Evolutionary conservation across 2,113 vertebrate species (phyloP), one percentile per base, ranked within the genome.

Genomic region (Cheirogaleus medius): DNA sequence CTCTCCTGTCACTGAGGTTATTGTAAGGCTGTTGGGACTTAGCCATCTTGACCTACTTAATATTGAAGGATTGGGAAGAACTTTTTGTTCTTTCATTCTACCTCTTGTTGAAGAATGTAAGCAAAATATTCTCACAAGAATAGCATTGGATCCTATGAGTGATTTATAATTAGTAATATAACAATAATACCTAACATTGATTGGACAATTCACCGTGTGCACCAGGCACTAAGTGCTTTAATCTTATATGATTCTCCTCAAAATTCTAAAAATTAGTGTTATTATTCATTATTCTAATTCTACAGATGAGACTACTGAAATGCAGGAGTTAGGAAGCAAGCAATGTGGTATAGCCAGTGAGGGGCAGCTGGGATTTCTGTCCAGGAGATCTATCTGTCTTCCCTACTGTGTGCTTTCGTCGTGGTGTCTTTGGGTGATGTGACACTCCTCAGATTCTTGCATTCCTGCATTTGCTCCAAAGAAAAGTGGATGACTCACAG

Each of bases 371-470:
- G 66, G 32, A 10, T 77, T 64, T 42, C 9, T 7, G 1, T 27
- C 4, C 34, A 10, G 21, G 42, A 29, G 0, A 2, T 47, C 32
- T 21, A 2, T 47, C 32, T 21, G n/a, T 58, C 8, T 23, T 3
- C 15, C 1, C 2, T 0, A 10, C 9, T 0, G 3, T 0, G 0
- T 15, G 2, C 18, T 17, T 3, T 58, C 5, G 0, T 2, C 0
- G 21, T 4, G 9, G 32, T 66, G n/a, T 14, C 68, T 74, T 44
- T 7, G 17, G 42, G 2, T 49, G 20, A 52, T 18, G 2, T 1
- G 0, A 9, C 14, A 37, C 15, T 17, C 17, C 25, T 74, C 9
- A 21, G 21, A 29, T 25, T 84, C 42, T 20, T 54, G 8, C 15
- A 5, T 80, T 8, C 15, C 34, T n/a, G 20, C 29, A 5, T 58